Evolutionary conservation across 2,888 invertebrate species (phyloP).

Genomic region (Calameuta pallipes): DNA sequence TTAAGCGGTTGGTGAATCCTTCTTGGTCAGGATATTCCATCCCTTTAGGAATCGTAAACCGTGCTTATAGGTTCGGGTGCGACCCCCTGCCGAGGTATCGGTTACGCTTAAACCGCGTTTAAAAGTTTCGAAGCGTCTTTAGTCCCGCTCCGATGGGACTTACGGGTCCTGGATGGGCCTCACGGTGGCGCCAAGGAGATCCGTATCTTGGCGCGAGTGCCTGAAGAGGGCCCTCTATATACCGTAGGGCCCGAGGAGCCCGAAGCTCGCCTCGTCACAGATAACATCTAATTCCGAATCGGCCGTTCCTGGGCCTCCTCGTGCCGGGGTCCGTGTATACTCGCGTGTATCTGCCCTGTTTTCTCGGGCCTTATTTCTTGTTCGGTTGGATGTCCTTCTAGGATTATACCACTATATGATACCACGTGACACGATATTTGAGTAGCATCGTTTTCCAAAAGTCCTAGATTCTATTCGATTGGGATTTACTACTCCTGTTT

Average conservation of each 20-base stretch:
- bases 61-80: slow-evolving; percentile 1
- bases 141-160: slow-evolving; percentile 31
- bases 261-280: slow-evolving; percentile 57
- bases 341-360: slow-evolving; percentile 27
- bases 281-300: slow-evolving; percentile 64
- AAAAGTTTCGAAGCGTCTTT: slow-evolving; percentile 45
- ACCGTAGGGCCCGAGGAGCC: slow-evolving; percentile 29
- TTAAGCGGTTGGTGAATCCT: neutral
- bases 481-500: slow-evolving; percentile 42
- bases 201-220: slow-evolving; percentile 61
- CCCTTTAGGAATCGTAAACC: neutral
- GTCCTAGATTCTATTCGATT: slow-evolving; percentile 19
- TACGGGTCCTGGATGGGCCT: slow-evolving; percentile 43
- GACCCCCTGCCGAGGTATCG: slow-evolving; percentile 62
- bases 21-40: neutral
- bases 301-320: slow-evolving; percentile 52
- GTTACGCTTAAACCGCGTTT: slow-evolving; percentile 65
- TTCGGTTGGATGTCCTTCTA: neutral
- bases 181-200: slow-evolving; percentile 65
- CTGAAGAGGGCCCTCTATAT: slow-evolving; percentile 38
- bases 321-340: slow-evolving; percentile 29
- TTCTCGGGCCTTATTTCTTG: slow-evolving; percentile 21
- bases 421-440: neutral
- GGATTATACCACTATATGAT: neutral
- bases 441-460: neutral